Conservation (phyloP, 2,888 invertebrate species). For the Mamestra brassicae region DNA sequence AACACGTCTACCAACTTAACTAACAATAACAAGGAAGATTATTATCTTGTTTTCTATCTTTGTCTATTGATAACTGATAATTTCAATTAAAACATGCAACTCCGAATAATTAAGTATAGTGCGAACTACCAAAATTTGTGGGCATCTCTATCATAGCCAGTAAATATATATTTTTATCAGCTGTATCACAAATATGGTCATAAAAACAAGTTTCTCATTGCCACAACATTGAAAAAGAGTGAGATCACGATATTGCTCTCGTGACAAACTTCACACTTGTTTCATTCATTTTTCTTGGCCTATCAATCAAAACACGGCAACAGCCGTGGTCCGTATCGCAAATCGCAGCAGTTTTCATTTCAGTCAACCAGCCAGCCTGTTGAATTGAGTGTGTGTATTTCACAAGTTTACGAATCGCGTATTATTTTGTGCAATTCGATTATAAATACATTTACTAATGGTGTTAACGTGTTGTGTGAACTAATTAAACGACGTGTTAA, state of each 20-base stretch:
- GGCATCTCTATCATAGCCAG: neutral
- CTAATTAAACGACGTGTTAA: conserved; percentile 66
- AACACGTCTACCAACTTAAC: conserved; percentile 28
- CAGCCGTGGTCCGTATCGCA: conserved; percentile 64
- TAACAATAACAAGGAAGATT: conserved; percentile 26
- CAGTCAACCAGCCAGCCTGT: conserved; percentile 72
- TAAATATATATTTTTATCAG: neutral
- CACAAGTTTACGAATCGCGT: conserved; percentile 45
- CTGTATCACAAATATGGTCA: neutral
- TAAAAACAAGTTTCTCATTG: conserved; percentile 1
- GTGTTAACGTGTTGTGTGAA: conserved; percentile 76
- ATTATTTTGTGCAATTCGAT: conserved; percentile 63
- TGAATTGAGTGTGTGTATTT: conserved; percentile 62
- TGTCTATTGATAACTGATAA: conserved; percentile 60
- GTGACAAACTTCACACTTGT: conserved; percentile 74
- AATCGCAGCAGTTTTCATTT: conserved; percentile 75
- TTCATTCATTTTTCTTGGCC: conserved; percentile 71
- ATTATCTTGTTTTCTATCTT: conserved; percentile 53
- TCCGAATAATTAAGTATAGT: neutral
- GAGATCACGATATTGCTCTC: conserved; percentile 60
- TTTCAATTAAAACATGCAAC: conserved; percentile 1
- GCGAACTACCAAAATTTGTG: neutral
- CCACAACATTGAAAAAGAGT: conserved; percentile 52
- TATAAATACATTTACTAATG: conserved; percentile 65
- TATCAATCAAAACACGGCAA: conserved; percentile 74